phyloP scores from a whole-genome alignment of 23 tunicate genomes.

The Styela plicata region DNA sequence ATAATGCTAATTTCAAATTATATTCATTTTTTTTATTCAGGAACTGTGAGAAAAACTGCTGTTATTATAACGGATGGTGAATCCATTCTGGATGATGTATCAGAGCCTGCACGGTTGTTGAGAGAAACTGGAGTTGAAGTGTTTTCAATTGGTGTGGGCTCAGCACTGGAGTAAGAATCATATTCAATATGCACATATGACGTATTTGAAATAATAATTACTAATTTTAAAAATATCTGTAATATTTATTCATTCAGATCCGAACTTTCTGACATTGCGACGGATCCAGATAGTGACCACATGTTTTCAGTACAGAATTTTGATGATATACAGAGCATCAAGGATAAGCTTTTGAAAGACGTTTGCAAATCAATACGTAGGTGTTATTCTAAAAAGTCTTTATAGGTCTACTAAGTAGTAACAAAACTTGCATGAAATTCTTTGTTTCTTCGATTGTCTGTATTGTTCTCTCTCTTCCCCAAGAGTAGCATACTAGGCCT shows the following conservation, averaged over 20 bases:
- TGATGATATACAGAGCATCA: constrained; percentile 72
- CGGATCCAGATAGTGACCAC: constrained; percentile 74
- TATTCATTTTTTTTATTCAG: not conserved
- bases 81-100: constrained; percentile 89
- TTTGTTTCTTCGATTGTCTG: too few species aligned
- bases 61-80: constrained; percentile 96
- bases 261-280: constrained; percentile 80
- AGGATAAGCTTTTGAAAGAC: constrained; percentile 72
- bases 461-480: too few species aligned
- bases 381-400: not conserved
- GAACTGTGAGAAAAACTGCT: constrained; percentile 64
- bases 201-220: too few species aligned
- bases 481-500: too few species aligned
- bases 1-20: not conserved
- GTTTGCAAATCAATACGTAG: constrained; percentile 73
- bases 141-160: constrained; percentile 91
- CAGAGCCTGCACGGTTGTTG: constrained; percentile 74
- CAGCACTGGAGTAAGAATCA: constrained; percentile 50
- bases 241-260: constrained; percentile 33
- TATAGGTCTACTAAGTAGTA: too few species aligned
- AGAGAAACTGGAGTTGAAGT: constrained; percentile 74
- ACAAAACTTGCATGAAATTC: too few species aligned
- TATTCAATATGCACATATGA: too few species aligned
- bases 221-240: too few species aligned
- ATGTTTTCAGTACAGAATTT: constrained; percentile 91